Evolutionary conservation across 1,140 invertebrate species (phyloP).

Genomic region (Archegozetes longisetosus): DNA sequence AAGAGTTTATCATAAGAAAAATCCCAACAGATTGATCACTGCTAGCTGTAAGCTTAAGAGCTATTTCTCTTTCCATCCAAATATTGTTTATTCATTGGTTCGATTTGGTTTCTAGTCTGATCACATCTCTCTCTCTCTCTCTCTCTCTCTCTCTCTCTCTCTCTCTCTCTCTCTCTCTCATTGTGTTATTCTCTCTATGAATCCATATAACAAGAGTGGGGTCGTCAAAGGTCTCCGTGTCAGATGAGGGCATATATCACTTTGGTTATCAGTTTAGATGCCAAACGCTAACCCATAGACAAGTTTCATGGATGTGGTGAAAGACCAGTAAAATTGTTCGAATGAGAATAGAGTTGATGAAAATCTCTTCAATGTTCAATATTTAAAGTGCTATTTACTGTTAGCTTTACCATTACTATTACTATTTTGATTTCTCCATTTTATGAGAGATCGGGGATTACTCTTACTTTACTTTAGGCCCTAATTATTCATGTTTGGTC

Average conservation of each 20-base stretch:
- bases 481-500: no score
- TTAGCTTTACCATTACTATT: no score
- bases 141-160: not conserved
- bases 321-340: not conserved
- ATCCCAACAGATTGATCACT: not conserved
- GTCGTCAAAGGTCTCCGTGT: not conserved
- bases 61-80: not conserved
- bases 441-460: no score
- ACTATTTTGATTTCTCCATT: no score
- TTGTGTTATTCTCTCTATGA: not conserved
- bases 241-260: slow-evolving; percentile 1
- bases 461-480: no score
- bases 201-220: not conserved
- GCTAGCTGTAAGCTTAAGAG: not conserved
- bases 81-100: not conserved
- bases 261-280: not conserved
- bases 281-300: not conserved
- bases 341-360: not conserved
- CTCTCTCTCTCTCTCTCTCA: not conserved
- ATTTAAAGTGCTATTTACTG: no score
- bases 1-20: not conserved
- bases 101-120: not conserved
- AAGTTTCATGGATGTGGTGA: not conserved
- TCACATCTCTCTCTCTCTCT: not conserved
- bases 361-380: not conserved